Evolutionary conservation across 2,888 invertebrate genomes (phyloP).

Genomic region (Scaptomyza tumidula): DNA sequence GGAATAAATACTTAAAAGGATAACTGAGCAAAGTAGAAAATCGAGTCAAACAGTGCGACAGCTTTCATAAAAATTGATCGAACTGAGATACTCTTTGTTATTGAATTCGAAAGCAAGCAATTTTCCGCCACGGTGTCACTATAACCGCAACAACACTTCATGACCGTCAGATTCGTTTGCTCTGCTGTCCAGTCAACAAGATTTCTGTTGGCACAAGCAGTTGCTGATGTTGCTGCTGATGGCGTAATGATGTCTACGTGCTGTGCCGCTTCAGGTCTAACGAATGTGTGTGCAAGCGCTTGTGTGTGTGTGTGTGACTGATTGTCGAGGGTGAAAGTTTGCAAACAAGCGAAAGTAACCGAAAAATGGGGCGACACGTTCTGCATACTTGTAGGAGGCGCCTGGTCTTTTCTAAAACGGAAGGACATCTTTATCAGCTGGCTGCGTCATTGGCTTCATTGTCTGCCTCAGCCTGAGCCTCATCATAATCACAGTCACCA

Average conservation of each 20-base stretch:
- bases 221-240: slow-evolving; percentile 58
- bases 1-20: neutral
- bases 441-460: slow-evolving; percentile 55
- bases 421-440: slow-evolving; percentile 76
- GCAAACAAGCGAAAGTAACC: slow-evolving; percentile 68
- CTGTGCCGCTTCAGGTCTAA: slow-evolving; percentile 58
- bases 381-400: slow-evolving; percentile 64
- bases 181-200: slow-evolving; percentile 9
- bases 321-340: slow-evolving; percentile 65
- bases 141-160: no score
- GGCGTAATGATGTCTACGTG: slow-evolving; percentile 80
- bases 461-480: slow-evolving; percentile 52
- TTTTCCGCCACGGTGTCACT: no score
- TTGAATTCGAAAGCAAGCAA: neutral
- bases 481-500: slow-evolving; percentile 57
- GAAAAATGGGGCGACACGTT: slow-evolving; percentile 47
- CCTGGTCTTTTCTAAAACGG: slow-evolving; percentile 36
- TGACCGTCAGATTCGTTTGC: neutral
- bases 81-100: no score
- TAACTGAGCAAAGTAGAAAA: neutral
- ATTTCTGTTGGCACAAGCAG: slow-evolving; percentile 29
- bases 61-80: no score
- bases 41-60: neutral
- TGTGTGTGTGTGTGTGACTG: slow-evolving; percentile 8
- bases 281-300: slow-evolving; percentile 39